phyloP scores from a whole-genome alignment of 2,797 vertebrate genomes.

The Phalanger gymnotis region DNA sequence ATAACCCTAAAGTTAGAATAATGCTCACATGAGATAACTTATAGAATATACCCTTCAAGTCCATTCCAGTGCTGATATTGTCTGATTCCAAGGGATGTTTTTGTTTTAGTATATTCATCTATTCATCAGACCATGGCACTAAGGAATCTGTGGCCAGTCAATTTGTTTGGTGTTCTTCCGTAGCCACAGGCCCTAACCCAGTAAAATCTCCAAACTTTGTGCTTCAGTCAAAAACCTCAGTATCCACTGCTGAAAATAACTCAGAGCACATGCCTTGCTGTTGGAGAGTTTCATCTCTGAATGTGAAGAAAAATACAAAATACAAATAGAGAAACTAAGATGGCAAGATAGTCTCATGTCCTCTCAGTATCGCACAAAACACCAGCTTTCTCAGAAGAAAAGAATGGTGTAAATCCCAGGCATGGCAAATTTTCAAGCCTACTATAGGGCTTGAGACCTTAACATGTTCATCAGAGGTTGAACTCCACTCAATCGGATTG shows the following conservation, averaged over 20 bases:
- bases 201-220: neutral
- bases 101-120: neutral
- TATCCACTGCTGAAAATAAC: neutral
- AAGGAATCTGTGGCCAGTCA: neutral
- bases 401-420: neutral
- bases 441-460: neutral
- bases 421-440: neutral
- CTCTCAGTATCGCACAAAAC: neutral
- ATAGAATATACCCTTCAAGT: neutral
- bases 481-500: neutral
- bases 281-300: neutral
- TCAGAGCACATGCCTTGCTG: neutral
- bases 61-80: neutral
- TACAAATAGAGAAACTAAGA: neutral
- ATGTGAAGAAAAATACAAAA: neutral
- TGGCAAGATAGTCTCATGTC: neutral
- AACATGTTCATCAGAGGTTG: too few species aligned
- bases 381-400: neutral
- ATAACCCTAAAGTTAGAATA: neutral
- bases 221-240: neutral
- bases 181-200: neutral
- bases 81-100: neutral
- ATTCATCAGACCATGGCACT: neutral
- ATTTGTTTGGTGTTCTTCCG: neutral
- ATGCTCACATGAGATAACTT: neutral